Evolutionary conservation across 2,797 vertebrate genomes (phyloP).

Genomic region (Lutjanus argentimaculatus): DNA sequence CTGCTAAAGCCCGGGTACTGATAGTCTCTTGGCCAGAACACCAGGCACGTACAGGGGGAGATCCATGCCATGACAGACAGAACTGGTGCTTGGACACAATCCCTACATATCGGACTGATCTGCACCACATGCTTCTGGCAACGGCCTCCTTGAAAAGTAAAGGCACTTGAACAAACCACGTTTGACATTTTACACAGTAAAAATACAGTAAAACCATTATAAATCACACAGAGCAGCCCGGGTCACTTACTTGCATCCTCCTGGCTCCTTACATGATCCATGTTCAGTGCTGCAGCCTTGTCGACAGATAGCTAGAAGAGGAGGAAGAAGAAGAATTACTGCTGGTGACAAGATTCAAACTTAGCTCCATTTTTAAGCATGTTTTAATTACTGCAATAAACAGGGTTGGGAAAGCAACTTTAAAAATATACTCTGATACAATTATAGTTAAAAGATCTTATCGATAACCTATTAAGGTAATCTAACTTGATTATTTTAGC

Average conservation of each 20-base stretch:
- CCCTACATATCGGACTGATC: slow-evolving; percentile 88
- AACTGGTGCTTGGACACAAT: slow-evolving; percentile 79
- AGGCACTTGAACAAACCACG: slow-evolving; percentile 32
- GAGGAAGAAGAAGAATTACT: slow-evolving; percentile 26
- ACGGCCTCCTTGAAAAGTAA: slow-evolving; percentile 30
- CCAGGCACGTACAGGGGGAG: slow-evolving; percentile 81
- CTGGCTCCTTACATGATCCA: slow-evolving; percentile 94
- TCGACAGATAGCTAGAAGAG: slow-evolving; percentile 93
- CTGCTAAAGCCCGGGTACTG: slow-evolving; percentile 71
- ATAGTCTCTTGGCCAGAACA: slow-evolving; percentile 87
- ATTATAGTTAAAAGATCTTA: no score
- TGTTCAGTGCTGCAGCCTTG: slow-evolving; percentile 98
- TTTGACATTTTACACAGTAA: slow-evolving; percentile 44
- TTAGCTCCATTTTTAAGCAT: slow-evolving; percentile 29
- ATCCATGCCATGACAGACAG: slow-evolving; percentile 69
- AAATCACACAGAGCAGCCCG: slow-evolving; percentile 24
- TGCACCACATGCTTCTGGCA: slow-evolving; percentile 83
- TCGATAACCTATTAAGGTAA: no score
- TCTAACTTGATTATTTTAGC: no score
- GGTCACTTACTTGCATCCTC: slow-evolving; percentile 95
- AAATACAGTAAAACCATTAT: slow-evolving; percentile 16
- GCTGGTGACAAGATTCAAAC: slow-evolving; percentile 33
- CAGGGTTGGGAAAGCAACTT: no score
- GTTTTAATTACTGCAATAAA: slow-evolving; percentile 45
- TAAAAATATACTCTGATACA: no score